Base-by-base conservation (phyloP, 1,140 invertebrate species). In the Drosophila insularis region DNA sequence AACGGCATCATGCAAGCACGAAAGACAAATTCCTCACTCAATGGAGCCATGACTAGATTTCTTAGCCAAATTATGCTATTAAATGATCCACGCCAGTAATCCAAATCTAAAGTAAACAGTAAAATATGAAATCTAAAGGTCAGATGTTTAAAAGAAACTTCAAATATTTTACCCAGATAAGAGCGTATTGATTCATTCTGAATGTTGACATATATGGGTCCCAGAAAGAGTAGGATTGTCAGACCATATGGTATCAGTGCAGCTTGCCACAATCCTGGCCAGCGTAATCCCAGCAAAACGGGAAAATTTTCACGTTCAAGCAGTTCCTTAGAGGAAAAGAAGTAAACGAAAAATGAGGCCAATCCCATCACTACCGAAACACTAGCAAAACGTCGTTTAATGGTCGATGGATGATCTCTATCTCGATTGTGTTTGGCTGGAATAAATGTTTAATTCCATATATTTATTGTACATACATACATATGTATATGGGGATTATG, bases 11-110 rank as follows among this genome's bases (percentile, higher is more conserved):
- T 98, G 90, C 98, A 99, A 0, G 97, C 97, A 77, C 98, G 93
- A 91, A 98, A 98, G 4, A 97, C 97, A 93, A 98, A 98, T 92
- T 99, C 98, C 93, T 99, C 98, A 67, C 97, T 97, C 31, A 99
- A 90, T 10, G 98, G 98, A 10, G 98, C 98, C 76, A 98, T 96
- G 37, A 99, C 92, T 91, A 97, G 95, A 91, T 98, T 98, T 74
- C 98, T 94, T 77, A 98, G 93, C 97, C 97, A 98, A 17, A 97
- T 94, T 60, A 97, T 93, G 87, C 96, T 96, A 78, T 94, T 93
- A 61, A 95, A 92, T 71, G 94, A 95, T 55, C 93, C 93, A 17
- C 94, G 90, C 96, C 96, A 97, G 89, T 96, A 96, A 68, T 94
- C 93, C 3, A 95, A 94, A 81, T 97, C 97, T 97, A 40, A 17